Conservation (phyloP, 1,140 invertebrate genomes). For the Drosophila suzukii region DNA sequence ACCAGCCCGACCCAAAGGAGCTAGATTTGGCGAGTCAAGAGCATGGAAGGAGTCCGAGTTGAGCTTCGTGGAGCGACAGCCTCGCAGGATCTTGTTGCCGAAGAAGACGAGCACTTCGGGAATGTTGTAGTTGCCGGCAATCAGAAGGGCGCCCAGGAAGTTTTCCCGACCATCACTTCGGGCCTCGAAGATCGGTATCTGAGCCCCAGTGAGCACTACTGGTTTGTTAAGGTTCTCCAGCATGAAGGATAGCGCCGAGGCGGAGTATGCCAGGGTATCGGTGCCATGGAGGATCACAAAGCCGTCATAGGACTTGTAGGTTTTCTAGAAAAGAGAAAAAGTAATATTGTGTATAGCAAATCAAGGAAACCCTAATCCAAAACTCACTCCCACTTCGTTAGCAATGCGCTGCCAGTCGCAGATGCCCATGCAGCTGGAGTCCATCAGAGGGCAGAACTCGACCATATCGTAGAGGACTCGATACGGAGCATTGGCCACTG, state of each 20-base stretch:
- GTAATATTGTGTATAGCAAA: neutral
- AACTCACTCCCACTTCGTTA: conserved; percentile 91
- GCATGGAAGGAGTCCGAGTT: conserved; percentile 93
- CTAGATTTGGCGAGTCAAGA: conserved; percentile 94
- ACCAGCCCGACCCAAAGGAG: conserved; percentile 91
- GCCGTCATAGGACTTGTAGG: conserved; percentile 93
- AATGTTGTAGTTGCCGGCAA: conserved; percentile 95
- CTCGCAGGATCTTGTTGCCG: conserved; percentile 93
- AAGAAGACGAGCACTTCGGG: conserved; percentile 98
- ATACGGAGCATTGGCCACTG: conserved; percentile 49
- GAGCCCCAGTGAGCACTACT: conserved; percentile 94
- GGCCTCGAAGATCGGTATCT: conserved; percentile 96
- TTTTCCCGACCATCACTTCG: conserved; percentile 96
- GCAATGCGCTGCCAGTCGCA: conserved; percentile 95
- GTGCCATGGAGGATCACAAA: conserved; percentile 99
- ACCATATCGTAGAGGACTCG: conserved; percentile 91
- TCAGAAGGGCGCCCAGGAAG: conserved; percentile 93
- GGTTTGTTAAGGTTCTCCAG: conserved; percentile 97
- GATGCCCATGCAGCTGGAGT: conserved; percentile 96
- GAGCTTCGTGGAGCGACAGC: conserved; percentile 93
- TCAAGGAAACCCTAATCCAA: neutral
- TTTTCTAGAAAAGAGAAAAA: conserved; percentile 86
- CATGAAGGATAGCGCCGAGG: conserved; percentile 98
- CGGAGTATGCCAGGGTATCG: conserved; percentile 97
- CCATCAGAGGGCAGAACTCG: conserved; percentile 94